Percentiles rank a stretch among this genome's conserved stretches.
These are phyloP conservation scores for Alcis repandata DNA, from an alignment of 2,888 invertebrate genomes.

Conservation along the genomic window DNA sequence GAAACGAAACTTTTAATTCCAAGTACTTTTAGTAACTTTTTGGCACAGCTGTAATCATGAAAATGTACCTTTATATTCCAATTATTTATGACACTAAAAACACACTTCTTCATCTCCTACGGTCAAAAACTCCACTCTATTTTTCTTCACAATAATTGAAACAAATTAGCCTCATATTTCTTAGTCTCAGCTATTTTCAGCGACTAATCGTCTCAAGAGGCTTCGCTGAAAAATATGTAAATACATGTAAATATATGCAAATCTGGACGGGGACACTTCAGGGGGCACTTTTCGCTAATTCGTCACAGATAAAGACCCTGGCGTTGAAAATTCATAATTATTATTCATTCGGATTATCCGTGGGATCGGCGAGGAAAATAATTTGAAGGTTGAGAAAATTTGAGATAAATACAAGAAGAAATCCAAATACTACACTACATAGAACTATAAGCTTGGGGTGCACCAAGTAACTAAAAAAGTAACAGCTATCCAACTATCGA, in stretches of 20 bases:
- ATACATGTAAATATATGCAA: constrained; percentile 56
- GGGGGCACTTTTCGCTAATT: constrained; percentile 62
- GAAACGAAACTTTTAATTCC: too few relatives aligned
- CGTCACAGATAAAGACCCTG: constrained; percentile 55
- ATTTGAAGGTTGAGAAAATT: constrained; percentile 16
- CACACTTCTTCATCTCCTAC: neutral
- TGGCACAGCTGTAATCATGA: too few relatives aligned
- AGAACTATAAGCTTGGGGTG: too few relatives aligned
- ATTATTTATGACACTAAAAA: too few relatives aligned
- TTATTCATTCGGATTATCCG: constrained; percentile 69
- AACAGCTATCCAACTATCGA: too few relatives aligned
- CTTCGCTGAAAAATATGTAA: constrained; percentile 44
- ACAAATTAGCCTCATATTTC: constrained; percentile 21
- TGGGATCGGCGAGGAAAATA: constrained; percentile 33
- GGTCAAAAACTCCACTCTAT: neutral
- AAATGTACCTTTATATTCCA: too few relatives aligned
- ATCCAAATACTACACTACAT: neutral
- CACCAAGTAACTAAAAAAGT: too few relatives aligned
- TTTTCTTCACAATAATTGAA: constrained; percentile 16
- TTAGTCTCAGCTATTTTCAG: constrained; percentile 17
- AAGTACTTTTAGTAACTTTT: too few relatives aligned
- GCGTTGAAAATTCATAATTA: constrained; percentile 67
- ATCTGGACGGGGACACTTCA: constrained; percentile 46
- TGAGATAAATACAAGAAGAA: neutral
- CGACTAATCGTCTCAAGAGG: constrained; percentile 22